Conservation (phyloP, 2,888 invertebrate genomes). For the Heliconius ethilla region DNA sequence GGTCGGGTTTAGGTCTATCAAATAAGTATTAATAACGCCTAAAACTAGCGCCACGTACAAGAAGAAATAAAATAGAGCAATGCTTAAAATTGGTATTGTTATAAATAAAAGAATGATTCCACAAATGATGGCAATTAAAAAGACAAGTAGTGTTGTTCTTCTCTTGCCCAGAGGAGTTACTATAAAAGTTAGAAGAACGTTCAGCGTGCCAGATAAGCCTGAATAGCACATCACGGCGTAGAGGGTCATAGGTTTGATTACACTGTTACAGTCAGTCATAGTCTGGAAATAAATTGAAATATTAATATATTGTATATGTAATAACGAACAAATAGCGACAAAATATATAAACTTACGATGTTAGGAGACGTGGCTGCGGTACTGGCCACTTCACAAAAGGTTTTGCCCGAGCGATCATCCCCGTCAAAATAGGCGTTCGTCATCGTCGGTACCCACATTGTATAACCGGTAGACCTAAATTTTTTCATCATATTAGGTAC, state of each 20-base stretch:
- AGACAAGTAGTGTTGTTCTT: constrained; percentile 58
- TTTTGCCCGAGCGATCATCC: constrained; percentile 55
- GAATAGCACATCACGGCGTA: constrained; percentile 71
- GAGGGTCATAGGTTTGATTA: constrained; percentile 60
- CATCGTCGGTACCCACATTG: constrained; percentile 73
- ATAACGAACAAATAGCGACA: neutral
- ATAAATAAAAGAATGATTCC: constrained; percentile 61
- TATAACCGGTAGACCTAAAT: constrained; percentile 67
- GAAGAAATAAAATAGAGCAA: constrained; percentile 64
- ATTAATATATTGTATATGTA: neutral
- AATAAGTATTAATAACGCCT: constrained; percentile 68
- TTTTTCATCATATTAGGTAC: neutral
- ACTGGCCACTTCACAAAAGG: constrained; percentile 69
- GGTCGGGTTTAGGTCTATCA: constrained; percentile 71
- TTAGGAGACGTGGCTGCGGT: constrained; percentile 50
- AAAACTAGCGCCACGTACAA: constrained; percentile 65
- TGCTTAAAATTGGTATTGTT: constrained; percentile 62
- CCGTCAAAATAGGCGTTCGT: constrained; percentile 67
- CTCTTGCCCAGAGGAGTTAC: constrained; percentile 64
- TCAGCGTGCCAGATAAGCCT: constrained; percentile 53
- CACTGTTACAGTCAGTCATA: constrained; percentile 57
- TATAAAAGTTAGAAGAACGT: constrained; percentile 61
- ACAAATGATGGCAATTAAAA: constrained; percentile 52
- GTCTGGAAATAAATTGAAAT: constrained; percentile 47
- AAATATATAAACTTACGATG: constrained; percentile 8